Conservation (phyloP, 1,140 invertebrate species). For the Helicoverpa zea region DNA sequence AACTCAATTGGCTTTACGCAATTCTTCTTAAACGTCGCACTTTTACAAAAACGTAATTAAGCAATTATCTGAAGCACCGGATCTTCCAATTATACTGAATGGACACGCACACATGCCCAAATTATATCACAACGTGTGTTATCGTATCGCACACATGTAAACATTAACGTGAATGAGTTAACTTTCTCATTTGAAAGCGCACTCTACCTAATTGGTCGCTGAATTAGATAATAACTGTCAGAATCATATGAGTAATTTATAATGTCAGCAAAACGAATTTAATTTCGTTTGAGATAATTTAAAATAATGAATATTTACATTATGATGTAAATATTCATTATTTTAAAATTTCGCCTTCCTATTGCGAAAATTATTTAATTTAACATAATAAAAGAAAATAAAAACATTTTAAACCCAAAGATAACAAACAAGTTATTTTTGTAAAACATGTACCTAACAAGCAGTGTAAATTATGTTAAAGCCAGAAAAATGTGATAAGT, state of each 20-base stretch:
- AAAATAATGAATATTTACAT: constrained; percentile 42
- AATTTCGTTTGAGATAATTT: constrained; percentile 19
- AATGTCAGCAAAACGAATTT: constrained; percentile 25
- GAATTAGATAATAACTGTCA: constrained; percentile 43
- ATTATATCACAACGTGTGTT: constrained; percentile 19
- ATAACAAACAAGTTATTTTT: background rate
- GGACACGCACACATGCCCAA: constrained; percentile 29
- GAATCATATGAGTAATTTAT: constrained; percentile 34
- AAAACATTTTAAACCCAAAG: constrained; percentile 4
- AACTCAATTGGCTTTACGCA: background rate
- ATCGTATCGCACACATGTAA: constrained; percentile 32
- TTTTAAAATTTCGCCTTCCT: too few relatives aligned
- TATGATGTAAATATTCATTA: too few relatives aligned
- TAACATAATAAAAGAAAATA: background rate
- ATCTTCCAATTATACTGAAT: constrained; percentile 34
- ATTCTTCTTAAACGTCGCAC: constrained; percentile 9
- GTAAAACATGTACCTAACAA: background rate
- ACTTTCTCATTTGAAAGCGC: constrained; percentile 40
- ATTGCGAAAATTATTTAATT: background rate
- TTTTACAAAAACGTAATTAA: constrained; percentile 34
- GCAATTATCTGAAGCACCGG: constrained; percentile 34
- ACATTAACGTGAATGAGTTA: constrained; percentile 26
- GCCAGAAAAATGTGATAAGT: constrained; percentile 7
- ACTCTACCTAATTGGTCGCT: constrained; percentile 36
- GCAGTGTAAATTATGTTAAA: background rate